Percentiles rank a stretch among this genome's conserved stretches.
These are phyloP conservation scores for Bradypodion pumilum DNA, from an alignment of 2,797 vertebrate genomes.

Conservation along the genomic window DNA sequence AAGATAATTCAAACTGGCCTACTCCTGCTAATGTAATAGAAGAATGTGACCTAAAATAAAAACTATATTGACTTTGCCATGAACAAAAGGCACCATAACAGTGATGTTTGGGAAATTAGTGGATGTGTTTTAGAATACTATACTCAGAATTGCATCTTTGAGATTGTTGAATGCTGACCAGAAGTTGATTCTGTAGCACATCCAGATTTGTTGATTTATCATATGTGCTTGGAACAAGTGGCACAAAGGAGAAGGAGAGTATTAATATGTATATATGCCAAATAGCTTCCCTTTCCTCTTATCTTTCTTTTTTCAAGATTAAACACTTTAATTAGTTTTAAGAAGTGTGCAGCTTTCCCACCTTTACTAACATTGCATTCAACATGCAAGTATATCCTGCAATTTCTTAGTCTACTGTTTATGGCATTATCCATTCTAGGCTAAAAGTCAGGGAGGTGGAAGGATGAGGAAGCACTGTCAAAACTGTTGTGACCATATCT, in stretches of 20 bases:
- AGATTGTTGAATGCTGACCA: neutral
- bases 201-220: slow-evolving; percentile 1
- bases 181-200: no score
- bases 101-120: neutral
- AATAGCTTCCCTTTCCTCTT: neutral
- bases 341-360: neutral
- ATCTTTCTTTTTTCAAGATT: neutral
- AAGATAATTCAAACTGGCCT: neutral
- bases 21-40: neutral
- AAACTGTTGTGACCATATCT: no score
- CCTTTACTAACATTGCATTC: neutral
- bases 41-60: neutral
- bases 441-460: neutral
- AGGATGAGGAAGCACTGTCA: no score
- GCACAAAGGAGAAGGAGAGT: neutral
- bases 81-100: neutral
- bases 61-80: neutral
- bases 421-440: neutral
- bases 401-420: neutral
- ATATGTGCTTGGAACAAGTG: neutral
- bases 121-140: neutral
- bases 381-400: neutral
- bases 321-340: no score
- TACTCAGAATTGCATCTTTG: neutral
- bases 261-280: no score